Conservation (phyloP, 2,888 invertebrate genomes). For the Leptogaster cylindrica region DNA sequence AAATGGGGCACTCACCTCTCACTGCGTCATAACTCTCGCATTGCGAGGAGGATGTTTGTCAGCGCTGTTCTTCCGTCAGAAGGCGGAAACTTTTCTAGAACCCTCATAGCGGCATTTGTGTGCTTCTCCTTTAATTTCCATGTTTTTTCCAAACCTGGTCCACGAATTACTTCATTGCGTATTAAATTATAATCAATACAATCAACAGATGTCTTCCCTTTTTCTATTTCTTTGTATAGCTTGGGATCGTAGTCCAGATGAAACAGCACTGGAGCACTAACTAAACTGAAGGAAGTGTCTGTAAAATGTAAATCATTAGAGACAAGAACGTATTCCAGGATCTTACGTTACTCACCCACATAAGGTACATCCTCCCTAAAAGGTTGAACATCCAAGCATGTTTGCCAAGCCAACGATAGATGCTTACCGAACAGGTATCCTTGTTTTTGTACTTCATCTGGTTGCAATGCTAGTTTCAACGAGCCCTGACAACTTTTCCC, state of each 20-base stretch:
- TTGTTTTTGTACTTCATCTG: constrained; percentile 74
- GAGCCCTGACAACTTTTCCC: constrained; percentile 86
- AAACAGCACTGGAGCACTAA: constrained; percentile 83
- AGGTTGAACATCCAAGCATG: constrained; percentile 76
- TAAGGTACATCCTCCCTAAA: constrained; percentile 63
- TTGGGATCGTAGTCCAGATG: constrained; percentile 76
- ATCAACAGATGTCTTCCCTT: constrained; percentile 59
- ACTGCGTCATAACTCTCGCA: constrained; percentile 68
- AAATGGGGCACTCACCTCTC: too few relatives aligned
- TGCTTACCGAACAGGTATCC: constrained; percentile 91
- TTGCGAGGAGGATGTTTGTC: constrained; percentile 84
- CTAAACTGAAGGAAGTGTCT: constrained; percentile 64
- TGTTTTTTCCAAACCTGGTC: constrained; percentile 77
- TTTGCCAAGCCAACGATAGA: constrained; percentile 89
- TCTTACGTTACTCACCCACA: constrained; percentile 49
- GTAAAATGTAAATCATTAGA: background rate
- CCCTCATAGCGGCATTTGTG: constrained; percentile 75
- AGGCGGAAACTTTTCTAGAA: constrained; percentile 76
- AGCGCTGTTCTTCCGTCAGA: constrained; percentile 86
- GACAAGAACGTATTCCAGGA: too few relatives aligned
- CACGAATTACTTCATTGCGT: constrained; percentile 69
- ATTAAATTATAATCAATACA: constrained; percentile 62
- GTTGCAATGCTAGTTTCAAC: constrained; percentile 82
- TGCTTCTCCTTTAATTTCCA: constrained; percentile 77
- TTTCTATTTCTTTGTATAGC: constrained; percentile 65